These are phyloP conservation scores for Canis aureus DNA, from an alignment of 2,113 vertebrate species.

Conservation along the genomic window DNA sequence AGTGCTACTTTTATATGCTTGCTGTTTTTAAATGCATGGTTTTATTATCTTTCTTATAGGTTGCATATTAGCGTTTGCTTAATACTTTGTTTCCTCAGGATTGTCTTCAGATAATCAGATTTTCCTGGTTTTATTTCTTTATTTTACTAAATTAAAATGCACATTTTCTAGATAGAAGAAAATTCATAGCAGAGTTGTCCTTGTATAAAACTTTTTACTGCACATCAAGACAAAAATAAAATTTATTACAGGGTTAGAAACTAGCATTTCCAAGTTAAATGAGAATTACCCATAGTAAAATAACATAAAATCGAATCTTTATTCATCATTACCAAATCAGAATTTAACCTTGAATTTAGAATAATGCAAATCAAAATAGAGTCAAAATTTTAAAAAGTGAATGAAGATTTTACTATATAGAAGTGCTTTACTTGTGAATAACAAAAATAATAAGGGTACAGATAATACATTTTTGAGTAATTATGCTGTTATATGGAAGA, in stretches of 20 bases:
- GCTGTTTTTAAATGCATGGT: not conserved
- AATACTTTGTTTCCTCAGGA: not conserved
- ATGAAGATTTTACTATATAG: not conserved
- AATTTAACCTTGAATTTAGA: slow-evolving; percentile 57
- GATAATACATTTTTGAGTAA: not conserved
- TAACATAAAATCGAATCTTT: slow-evolving; percentile 32
- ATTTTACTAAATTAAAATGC: not conserved
- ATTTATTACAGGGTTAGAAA: not conserved
- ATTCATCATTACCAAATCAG: slow-evolving; percentile 8
- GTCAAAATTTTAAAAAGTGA: not conserved
- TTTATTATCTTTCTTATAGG: not conserved
- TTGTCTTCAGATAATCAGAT: not conserved
- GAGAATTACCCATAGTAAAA: slow-evolving; percentile 42
- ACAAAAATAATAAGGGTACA: not conserved
- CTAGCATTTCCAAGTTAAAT: not conserved
- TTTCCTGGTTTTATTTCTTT: not conserved
- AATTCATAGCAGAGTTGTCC: not conserved
- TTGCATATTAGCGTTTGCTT: not conserved
- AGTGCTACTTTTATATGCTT: not conserved
- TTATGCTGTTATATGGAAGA: not conserved
- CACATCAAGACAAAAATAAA: slow-evolving; percentile 15
- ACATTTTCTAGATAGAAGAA: not conserved
- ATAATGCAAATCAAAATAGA: slow-evolving; percentile 2
- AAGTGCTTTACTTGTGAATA: not conserved
- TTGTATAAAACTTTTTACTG: not conserved